phyloP scores from a whole-genome alignment of 2,888 invertebrate species.

The Spodoptera exigua region DNA sequence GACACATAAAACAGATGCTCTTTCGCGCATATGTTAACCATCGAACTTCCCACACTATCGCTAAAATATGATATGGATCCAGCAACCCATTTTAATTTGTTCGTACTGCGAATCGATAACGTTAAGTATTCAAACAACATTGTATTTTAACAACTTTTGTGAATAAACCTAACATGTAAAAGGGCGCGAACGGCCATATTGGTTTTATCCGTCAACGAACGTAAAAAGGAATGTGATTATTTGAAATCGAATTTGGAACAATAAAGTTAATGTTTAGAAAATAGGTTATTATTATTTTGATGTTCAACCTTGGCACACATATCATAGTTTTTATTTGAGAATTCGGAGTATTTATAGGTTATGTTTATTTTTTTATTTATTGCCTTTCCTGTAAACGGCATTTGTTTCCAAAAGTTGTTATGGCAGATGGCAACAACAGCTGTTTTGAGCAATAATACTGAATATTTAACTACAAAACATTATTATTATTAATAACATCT shows the following conservation, averaged over 20 bases:
- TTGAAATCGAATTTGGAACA: slow-evolving; percentile 35
- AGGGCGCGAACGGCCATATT: slow-evolving; percentile 25
- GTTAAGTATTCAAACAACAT: too few species aligned
- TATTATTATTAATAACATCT: too few species aligned
- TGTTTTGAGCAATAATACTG: not conserved
- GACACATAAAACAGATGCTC: too few species aligned
- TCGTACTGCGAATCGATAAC: too few species aligned
- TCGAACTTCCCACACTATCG: too few species aligned
- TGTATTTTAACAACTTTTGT: not conserved
- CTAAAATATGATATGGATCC: too few species aligned
- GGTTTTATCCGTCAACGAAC: slow-evolving; percentile 25
- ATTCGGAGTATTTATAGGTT: slow-evolving; percentile 1
- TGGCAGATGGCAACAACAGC: slow-evolving; percentile 7
- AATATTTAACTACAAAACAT: not conserved
- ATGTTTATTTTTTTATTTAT: slow-evolving; percentile 21
- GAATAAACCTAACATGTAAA: too few species aligned
- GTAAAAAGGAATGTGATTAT: slow-evolving; percentile 11
- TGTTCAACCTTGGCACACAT: slow-evolving; percentile 21
- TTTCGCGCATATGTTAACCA: too few species aligned
- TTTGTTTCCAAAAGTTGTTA: not conserved
- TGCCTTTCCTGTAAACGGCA: not conserved
- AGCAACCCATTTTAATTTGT: too few species aligned
- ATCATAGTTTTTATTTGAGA: not conserved
- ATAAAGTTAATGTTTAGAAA: slow-evolving; percentile 18
- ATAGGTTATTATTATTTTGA: slow-evolving; percentile 32